These are phyloP conservation scores for Ditylenchus weischeri DNA, from an alignment of 2,888 invertebrate genomes.

Conservation along the genomic window DNA sequence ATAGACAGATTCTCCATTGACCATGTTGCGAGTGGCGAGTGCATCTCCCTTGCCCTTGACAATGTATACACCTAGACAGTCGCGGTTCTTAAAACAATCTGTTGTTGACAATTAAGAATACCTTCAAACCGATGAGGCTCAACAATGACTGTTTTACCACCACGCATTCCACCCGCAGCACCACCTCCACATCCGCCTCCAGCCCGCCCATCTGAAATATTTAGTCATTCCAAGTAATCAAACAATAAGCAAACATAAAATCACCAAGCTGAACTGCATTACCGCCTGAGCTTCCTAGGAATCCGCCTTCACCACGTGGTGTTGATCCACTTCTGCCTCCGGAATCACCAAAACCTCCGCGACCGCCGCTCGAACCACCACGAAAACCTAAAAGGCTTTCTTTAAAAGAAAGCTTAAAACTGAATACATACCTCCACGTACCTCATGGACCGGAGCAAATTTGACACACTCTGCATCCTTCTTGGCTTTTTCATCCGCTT, in stretches of 20 bases:
- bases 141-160: conserved; percentile 86
- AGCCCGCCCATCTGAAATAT: conserved; percentile 46
- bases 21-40: conserved; percentile 87
- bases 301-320: conserved; percentile 28
- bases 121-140: conserved; percentile 89
- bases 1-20: conserved; percentile 95
- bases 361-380: conserved; percentile 49
- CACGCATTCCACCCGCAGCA: conserved; percentile 67
- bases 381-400: conserved; percentile 11
- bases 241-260: too few relatives aligned
- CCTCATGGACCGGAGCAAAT: too few relatives aligned
- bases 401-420: too few relatives aligned
- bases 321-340: conserved; percentile 36
- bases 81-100: too few relatives aligned
- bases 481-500: too few relatives aligned
- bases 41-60: conserved; percentile 97
- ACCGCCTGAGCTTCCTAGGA: conserved; percentile 61
- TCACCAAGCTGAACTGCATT: conserved; percentile 35
- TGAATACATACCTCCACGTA: too few relatives aligned
- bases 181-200: conserved; percentile 59
- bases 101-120: too few relatives aligned
- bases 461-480: too few relatives aligned
- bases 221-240: too few relatives aligned
- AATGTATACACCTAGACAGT: conserved; percentile 83
- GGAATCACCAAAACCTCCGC: conserved; percentile 31